Base-by-base conservation (phyloP, 2,113 vertebrate genomes). In the Mandrillus leucophaeus region DNA sequence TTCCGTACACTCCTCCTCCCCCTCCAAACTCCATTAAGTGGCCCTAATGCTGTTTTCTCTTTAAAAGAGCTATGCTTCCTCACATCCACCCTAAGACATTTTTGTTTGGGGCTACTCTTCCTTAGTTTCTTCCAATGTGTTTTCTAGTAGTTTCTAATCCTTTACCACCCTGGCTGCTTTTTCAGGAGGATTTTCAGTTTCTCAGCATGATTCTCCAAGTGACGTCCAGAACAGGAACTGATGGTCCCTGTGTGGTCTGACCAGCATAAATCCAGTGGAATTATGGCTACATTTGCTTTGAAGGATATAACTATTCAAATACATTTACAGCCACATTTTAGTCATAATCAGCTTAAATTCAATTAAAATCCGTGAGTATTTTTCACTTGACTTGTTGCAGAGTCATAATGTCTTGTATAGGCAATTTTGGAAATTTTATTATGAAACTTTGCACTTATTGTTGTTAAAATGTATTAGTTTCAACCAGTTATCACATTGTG, bases 391-490 rank as follows among this genome's bases (percentile, higher is more conserved):
- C 4, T 43, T 86, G 40, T 90, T 93, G 25, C 30, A 68, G 45
- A 92, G 8, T 88, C 22, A 68, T 93, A 88, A 70, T 89, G 73
- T 88, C 14, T 61, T 93, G 80, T 59, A 86, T 1, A 25, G 18
- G 27, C 13, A 64, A 76, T 93, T 93, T 85, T 61, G 76, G 48
- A 73, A 92, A 30, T 32, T 66, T 55, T 50, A 25, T 88, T 85
- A 64, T 83, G 30, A 73, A 90, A 90, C 14, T 97, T 40, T 66
- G n/a, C 20, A 45, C 17, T 90, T 84, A 92, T 9, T 79, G 52
- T 8, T 92, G 25, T 73, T 96, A 90, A 87, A 40, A 57, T 92
- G 17, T 57, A 57, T 82, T 93, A 18, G 25, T 94, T 88, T 55
- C 50, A 88, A 35, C 20, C 38, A 91, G 64, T 75, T 83, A 91